Evolutionary conservation across 2,113 vertebrate genomes (phyloP).

Genomic region (Anhinga anhinga): DNA sequence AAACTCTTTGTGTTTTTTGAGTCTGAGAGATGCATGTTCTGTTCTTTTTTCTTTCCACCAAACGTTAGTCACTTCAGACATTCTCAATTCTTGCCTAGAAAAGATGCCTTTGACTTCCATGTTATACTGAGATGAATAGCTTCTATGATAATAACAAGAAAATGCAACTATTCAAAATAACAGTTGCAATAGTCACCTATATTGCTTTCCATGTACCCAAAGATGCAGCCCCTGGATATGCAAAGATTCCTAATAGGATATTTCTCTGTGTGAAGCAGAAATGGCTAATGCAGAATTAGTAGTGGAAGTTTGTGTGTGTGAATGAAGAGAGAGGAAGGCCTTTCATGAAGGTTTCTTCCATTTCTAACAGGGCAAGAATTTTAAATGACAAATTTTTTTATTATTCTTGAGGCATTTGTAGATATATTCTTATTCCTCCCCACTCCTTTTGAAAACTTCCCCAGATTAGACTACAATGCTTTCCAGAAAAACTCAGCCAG

Average conservation of each 20-base stretch:
- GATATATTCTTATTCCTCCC: neutral
- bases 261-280: neutral
- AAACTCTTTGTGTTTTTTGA: neutral
- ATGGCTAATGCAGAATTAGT: neutral
- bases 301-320: neutral
- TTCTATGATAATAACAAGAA: neutral
- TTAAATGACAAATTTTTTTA: neutral
- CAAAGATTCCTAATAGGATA: neutral
- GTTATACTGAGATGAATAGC: neutral
- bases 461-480: neutral
- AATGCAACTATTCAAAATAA: neutral
- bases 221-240: neutral
- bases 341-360: neutral
- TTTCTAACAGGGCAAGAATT: neutral
- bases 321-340: neutral
- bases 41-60: neutral
- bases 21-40: neutral
- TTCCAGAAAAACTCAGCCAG: neutral
- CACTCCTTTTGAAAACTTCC: neutral
- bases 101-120: neutral
- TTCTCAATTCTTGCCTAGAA: neutral
- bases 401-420: neutral
- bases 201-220: neutral
- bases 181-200: neutral
- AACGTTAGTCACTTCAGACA: neutral